Percentiles rank a stretch among this genome's conserved stretches.
Evolutionary conservation across 2,888 invertebrate genomes (phyloP).

Genomic region (Catocala nupta): DNA sequence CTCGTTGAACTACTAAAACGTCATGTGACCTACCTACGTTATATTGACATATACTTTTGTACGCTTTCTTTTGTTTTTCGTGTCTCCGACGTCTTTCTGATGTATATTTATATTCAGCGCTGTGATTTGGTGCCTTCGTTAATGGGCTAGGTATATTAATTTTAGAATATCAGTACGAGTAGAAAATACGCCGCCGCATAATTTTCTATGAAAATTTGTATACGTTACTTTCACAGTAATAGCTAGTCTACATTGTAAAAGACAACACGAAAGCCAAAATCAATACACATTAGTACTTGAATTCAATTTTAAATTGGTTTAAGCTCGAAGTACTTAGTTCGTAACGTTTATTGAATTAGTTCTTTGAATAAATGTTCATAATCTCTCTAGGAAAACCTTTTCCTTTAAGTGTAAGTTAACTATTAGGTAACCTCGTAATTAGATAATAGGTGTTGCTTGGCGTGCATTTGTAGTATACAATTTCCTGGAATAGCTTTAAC

Average conservation of each 20-base stretch:
- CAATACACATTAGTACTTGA: no score
- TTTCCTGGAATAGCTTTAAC: no score
- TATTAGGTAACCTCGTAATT: not conserved
- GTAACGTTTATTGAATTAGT: constrained; percentile 3
- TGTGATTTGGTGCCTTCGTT: constrained; percentile 13
- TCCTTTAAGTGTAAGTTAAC: constrained; percentile 2
- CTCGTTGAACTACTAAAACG: constrained; percentile 30
- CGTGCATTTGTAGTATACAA: not conserved
- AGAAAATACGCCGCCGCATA: constrained; percentile 5
- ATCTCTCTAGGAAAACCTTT: not conserved
- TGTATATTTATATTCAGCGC: constrained; percentile 14
- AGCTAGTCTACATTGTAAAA: no score
- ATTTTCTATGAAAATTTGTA: constrained; percentile 9
- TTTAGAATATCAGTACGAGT: constrained; percentile 10
- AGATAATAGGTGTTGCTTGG: not conserved
- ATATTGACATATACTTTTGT: constrained; percentile 13
- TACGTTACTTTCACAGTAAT: constrained; percentile 5
- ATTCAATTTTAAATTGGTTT: not conserved
- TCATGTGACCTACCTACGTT: constrained; percentile 20
- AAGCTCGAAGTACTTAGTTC: not conserved
- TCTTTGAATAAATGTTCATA: not conserved
- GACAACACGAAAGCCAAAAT: no score
- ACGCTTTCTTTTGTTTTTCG: constrained; percentile 19
- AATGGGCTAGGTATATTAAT: constrained; percentile 27
- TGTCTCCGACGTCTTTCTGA: not conserved